Conservation (phyloP, 2,888 invertebrate species). For the Cylloceria caligata region DNA sequence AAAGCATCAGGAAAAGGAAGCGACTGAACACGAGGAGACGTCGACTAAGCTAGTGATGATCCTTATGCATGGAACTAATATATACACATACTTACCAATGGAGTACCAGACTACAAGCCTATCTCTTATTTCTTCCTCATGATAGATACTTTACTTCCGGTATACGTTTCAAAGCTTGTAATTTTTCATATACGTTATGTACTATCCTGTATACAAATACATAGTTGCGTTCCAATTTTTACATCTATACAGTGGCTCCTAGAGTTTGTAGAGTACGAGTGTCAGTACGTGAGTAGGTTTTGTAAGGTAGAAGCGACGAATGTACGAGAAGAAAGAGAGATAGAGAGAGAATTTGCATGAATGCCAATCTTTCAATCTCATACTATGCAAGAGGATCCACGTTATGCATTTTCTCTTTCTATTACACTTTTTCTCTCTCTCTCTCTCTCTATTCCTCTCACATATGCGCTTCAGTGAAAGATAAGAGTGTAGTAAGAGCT, state of each 20-base stretch:
- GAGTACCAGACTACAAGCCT: not conserved
- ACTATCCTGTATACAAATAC: not conserved
- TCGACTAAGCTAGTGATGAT: not conserved
- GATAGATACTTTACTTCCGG: not conserved
- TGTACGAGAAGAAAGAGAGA: not conserved
- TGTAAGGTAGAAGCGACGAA: too few species aligned
- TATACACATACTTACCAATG: not conserved
- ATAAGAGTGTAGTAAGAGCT: not conserved
- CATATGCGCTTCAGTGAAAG: too few species aligned
- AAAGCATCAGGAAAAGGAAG: conserved; percentile 3
- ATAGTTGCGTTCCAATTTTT: too few species aligned
- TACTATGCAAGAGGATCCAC: conserved; percentile 50
- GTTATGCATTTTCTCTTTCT: conserved; percentile 11
- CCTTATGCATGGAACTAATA: conserved; percentile 1
- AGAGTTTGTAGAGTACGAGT: conserved; percentile 15
- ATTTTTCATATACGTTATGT: not conserved
- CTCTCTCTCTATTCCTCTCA: too few species aligned
- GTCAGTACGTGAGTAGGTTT: conserved; percentile 21
- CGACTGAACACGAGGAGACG: not conserved
- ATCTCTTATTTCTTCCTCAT: conserved; percentile 5
- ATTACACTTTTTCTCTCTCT: too few species aligned
- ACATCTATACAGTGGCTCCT: too few species aligned
- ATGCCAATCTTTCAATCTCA: conserved; percentile 62
- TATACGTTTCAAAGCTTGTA: conserved; percentile 2
- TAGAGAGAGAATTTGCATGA: conserved; percentile 28